A percentile compares a stretch with the other conserved stretches of the same genome.
phyloP scores from a whole-genome alignment of 2,797 vertebrate species.

The Antrozous pallidus region DNA sequence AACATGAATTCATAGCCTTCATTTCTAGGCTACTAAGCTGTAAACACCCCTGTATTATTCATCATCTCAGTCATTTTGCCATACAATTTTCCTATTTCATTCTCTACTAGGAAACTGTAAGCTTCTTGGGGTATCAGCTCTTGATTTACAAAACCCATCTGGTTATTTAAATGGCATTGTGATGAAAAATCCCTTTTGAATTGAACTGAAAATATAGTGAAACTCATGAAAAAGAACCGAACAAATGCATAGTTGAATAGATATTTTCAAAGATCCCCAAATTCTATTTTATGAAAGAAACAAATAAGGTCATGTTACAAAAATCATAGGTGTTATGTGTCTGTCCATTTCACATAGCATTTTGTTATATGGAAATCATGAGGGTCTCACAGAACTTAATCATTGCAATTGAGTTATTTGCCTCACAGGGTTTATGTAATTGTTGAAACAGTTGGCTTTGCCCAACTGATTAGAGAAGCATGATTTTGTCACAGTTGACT shows the following conservation, averaged over 20 bases:
- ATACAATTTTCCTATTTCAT: not conserved
- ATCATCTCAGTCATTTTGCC: not conserved
- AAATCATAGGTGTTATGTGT: not conserved
- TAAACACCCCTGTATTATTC: not conserved
- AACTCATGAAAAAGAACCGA: not conserved
- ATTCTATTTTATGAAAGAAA: not conserved
- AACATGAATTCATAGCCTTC: not conserved
- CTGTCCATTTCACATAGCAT: not conserved
- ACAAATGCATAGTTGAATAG: not conserved
- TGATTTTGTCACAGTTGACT: slow-evolving; percentile 14
- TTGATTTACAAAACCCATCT: not conserved
- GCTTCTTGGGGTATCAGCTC: not conserved
- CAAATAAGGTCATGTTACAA: not conserved
- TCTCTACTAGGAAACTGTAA: not conserved
- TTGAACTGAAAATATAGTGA: not conserved
- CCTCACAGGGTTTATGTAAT: slow-evolving; percentile 4
- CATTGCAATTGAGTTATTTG: not conserved
- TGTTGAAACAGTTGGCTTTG: not conserved
- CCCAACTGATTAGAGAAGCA: not conserved
- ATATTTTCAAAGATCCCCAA: not conserved
- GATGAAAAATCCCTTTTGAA: not conserved
- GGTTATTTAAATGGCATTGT: not conserved
- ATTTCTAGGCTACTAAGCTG: not conserved
- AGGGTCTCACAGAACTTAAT: not conserved
- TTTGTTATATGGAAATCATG: not conserved